Percentiles rank a stretch among this genome's conserved stretches.
Evolutionary conservation across 2,888 invertebrate genomes (phyloP).

Genomic region (Callosobruchus maculatus): DNA sequence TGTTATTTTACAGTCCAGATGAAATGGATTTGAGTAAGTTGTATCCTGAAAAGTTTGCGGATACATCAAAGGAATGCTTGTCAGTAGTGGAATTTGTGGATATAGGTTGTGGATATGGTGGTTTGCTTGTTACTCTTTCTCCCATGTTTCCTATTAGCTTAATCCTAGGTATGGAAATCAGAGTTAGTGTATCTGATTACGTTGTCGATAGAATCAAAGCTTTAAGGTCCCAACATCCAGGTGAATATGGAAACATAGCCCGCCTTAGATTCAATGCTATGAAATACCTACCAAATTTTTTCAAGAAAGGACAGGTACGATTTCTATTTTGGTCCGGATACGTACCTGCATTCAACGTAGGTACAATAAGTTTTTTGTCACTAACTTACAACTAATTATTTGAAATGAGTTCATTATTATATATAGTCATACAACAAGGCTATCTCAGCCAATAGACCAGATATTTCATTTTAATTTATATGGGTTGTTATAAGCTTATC

Average conservation of each 20-base stretch:
- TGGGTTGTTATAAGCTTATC: no score
- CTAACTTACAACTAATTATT: no score
- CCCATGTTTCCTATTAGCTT: constrained; percentile 85
- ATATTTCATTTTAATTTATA: no score
- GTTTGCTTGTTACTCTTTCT: constrained; percentile 86
- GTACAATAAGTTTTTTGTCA: no score
- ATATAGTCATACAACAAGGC: no score
- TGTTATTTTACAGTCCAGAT: no score
- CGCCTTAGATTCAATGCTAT: constrained; percentile 96
- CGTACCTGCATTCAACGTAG: no score
- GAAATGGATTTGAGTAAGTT: constrained; percentile 81
- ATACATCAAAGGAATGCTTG: constrained; percentile 36
- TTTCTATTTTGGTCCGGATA: no score
- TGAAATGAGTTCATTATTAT: no score
- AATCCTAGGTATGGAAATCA: constrained; percentile 84
- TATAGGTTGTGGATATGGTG: constrained; percentile 98
- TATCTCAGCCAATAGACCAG: no score
- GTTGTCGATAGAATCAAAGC: constrained; percentile 93
- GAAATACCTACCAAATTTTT: constrained; percentile 98
- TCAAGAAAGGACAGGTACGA: constrained; percentile 83
- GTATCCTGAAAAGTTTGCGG: constrained; percentile 60
- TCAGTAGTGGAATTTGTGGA: constrained; percentile 86
- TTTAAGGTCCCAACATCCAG: constrained; percentile 69
- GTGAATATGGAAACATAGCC: constrained; percentile 86
- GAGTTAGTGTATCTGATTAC: constrained; percentile 98